Percentiles rank a stretch among this genome's conserved stretches.
Conservation (phyloP, 2,888 invertebrate species). For the Stenolophus ochropezus region DNA sequence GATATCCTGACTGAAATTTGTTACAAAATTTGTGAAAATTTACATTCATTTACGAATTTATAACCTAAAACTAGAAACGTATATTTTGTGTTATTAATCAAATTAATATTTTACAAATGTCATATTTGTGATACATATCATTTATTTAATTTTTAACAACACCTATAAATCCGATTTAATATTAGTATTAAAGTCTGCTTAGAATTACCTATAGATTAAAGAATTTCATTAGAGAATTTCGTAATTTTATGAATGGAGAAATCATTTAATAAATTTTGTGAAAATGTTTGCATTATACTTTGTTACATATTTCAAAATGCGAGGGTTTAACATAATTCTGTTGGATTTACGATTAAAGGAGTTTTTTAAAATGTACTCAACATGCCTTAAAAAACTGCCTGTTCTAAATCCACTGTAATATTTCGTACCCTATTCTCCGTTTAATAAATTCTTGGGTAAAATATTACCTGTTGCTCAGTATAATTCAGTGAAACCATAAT, state of each 20-base stretch:
- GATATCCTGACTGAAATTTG: neutral
- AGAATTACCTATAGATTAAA: too few species aligned
- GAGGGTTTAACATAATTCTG: too few species aligned
- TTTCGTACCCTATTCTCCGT: neutral
- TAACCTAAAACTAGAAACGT: neutral
- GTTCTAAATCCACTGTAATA: constrained; percentile 4
- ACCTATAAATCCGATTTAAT: too few species aligned
- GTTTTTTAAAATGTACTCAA: neutral
- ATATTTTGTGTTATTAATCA: neutral
- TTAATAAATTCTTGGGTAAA: constrained; percentile 34
- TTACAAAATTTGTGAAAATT: neutral
- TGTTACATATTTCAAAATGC: too few species aligned
- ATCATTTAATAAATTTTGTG: too few species aligned
- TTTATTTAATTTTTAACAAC: too few species aligned
- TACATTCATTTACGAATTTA: neutral
- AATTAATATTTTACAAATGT: neutral
- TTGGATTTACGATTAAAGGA: neutral
- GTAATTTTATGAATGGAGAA: too few species aligned
- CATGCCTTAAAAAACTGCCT: neutral
- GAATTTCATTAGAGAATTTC: too few species aligned
- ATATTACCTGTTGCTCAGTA: constrained; percentile 51
- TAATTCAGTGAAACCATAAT: constrained; percentile 32
- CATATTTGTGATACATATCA: neutral
- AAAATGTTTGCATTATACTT: too few species aligned
- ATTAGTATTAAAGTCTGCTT: too few species aligned